phyloP scores from a whole-genome alignment of 2,888 invertebrate species.

The Parasteatoda lunata region DNA sequence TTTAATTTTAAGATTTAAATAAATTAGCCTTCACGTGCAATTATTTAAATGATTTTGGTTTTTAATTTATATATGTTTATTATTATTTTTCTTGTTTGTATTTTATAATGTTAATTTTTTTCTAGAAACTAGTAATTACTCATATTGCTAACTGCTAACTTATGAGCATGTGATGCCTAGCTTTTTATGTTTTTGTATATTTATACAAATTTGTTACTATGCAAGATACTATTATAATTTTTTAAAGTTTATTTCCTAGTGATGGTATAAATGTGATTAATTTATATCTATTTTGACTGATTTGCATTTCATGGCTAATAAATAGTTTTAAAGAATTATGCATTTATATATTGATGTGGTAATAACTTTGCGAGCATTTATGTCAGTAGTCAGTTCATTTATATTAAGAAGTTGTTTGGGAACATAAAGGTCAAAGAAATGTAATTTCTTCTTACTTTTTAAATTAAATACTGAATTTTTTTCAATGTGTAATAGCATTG shows the following conservation, averaged over 20 bases:
- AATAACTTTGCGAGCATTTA: background rate
- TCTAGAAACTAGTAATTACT: no score
- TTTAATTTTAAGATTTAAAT: no score
- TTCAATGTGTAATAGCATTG: no score
- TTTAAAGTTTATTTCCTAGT: background rate
- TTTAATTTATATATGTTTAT: no score
- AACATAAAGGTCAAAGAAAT: no score
- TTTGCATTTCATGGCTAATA: background rate
- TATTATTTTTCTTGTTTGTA: no score
- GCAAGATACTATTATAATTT: background rate
- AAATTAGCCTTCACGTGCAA: no score
- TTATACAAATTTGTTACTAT: background rate
- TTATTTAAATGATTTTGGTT: no score
- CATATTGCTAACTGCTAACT: no score
- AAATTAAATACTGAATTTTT: no score
- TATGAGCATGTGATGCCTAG: background rate
- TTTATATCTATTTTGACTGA: background rate
- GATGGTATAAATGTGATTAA: background rate
- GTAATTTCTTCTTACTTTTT: no score
- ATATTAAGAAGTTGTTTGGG: background rate
- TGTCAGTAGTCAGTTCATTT: background rate
- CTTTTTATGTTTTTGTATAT: constrained; percentile 5
- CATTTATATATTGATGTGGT: background rate
- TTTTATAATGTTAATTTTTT: no score
- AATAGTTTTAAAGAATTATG: background rate